These are phyloP conservation scores for Cerceris rybyensis DNA, from an alignment of 2,888 invertebrate species.

Conservation along the genomic window DNA sequence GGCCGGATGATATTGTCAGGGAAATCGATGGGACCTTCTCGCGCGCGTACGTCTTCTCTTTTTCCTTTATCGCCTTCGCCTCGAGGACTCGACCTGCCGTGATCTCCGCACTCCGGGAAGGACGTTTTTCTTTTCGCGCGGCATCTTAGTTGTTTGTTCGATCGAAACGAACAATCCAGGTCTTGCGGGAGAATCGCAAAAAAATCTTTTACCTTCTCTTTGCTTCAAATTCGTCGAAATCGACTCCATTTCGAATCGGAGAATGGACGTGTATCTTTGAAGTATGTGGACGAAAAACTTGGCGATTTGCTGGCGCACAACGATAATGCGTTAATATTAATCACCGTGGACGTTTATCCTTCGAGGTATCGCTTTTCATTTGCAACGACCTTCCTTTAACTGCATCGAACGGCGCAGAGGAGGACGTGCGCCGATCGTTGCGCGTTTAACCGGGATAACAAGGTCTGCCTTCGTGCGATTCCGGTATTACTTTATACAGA, in stretches of 20 bases:
- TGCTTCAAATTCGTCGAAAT: neutral
- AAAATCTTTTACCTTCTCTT: too few relatives aligned
- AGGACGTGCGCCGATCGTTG: conserved; percentile 13
- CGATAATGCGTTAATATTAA: conserved; percentile 21
- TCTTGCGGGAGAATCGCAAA: too few relatives aligned
- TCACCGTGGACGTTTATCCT: conserved; percentile 30
- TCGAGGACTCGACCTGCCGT: too few relatives aligned
- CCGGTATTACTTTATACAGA: conserved; percentile 50
- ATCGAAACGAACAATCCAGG: too few relatives aligned
- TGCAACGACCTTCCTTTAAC: conserved; percentile 29
- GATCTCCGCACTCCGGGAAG: too few relatives aligned
- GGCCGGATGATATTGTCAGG: conserved; percentile 17
- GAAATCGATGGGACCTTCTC: conserved; percentile 1
- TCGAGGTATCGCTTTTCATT: conserved; percentile 30
- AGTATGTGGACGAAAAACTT: too few relatives aligned
- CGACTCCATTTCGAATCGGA: neutral
- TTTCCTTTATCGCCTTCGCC: too few relatives aligned
- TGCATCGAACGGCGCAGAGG: conserved; percentile 6
- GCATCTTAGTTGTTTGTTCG: too few relatives aligned
- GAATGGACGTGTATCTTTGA: too few relatives aligned
- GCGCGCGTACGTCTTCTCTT: neutral
- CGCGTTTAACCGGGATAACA: conserved; percentile 19
- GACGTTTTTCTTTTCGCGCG: too few relatives aligned
- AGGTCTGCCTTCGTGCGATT: conserved; percentile 38
- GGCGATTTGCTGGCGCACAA: neutral